Evolutionary conservation across 2,888 invertebrate genomes (phyloP).

Genomic region (Leptopilina drosophilae): DNA sequence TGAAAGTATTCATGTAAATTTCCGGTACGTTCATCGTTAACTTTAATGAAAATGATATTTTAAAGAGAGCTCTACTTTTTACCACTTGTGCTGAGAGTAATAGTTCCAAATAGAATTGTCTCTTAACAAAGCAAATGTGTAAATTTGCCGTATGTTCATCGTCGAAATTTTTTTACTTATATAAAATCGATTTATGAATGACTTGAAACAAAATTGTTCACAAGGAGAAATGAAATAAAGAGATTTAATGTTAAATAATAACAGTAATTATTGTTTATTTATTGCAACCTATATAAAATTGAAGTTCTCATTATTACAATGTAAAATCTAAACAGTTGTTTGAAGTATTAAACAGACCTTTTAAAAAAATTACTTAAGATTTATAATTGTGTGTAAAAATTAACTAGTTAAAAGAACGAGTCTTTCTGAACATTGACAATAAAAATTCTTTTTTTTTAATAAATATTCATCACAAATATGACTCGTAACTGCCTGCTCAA

Average conservation of each 20-base stretch:
- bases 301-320: not conserved
- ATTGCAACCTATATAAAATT: slow-evolving; percentile 24
- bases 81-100: too few species aligned
- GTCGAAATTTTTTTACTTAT: not conserved
- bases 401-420: not conserved
- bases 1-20: too few species aligned
- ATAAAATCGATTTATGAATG: too few species aligned
- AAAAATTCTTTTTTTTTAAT: not conserved
- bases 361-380: not conserved
- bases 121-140: too few species aligned
- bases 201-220: not conserved
- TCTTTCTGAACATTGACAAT: not conserved
- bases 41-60: too few species aligned
- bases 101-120: too few species aligned
- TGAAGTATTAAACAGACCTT: not conserved
- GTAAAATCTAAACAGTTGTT: not conserved
- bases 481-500: slow-evolving; percentile 25
- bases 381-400: not conserved
- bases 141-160: too few species aligned
- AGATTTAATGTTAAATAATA: not conserved
- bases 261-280: slow-evolving; percentile 21
- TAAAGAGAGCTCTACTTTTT: too few species aligned
- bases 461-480: slow-evolving; percentile 22
- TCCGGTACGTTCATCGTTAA: too few species aligned
- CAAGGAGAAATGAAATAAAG: not conserved